Percentiles rank a stretch among this genome's conserved stretches.
These are phyloP conservation scores for Slavum lentiscoides DNA, from an alignment of 2,888 invertebrate species.

Conservation along the genomic window DNA sequence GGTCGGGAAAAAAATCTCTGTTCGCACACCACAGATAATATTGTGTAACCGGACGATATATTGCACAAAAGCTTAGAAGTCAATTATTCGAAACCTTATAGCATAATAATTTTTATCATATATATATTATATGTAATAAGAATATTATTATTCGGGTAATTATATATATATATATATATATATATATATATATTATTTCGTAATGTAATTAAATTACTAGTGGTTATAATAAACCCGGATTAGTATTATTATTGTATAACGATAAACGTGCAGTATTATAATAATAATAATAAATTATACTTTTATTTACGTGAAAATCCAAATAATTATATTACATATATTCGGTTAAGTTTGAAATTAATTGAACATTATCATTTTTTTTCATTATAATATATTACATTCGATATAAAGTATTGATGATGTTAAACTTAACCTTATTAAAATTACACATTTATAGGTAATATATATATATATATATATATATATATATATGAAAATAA, in stretches of 20 bases:
- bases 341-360: not conserved
- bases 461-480: no score
- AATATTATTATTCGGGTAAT: no score
- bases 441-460: not conserved
- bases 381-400: not conserved
- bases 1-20: no score
- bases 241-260: not conserved
- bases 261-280: not conserved
- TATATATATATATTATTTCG: not conserved
- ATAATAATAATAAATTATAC: no score
- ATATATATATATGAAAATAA: no score
- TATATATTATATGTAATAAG: no score
- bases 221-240: not conserved
- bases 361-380: slow-evolving; percentile 11
- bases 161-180: no score
- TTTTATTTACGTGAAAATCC: not conserved
- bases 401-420: not conserved
- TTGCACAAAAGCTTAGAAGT: no score
- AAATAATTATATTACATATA: slow-evolving; percentile 9
- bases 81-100: no score
- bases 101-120: no score
- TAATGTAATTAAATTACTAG: not conserved
- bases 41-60: no score
- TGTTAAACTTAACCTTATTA: slow-evolving; percentile 7
- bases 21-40: no score